A percentile compares a stretch with the other conserved stretches of the same genome.
These are phyloP conservation scores for Dyspetes luteomarginatus DNA, from an alignment of 2,888 invertebrate species.

Conservation along the genomic window DNA sequence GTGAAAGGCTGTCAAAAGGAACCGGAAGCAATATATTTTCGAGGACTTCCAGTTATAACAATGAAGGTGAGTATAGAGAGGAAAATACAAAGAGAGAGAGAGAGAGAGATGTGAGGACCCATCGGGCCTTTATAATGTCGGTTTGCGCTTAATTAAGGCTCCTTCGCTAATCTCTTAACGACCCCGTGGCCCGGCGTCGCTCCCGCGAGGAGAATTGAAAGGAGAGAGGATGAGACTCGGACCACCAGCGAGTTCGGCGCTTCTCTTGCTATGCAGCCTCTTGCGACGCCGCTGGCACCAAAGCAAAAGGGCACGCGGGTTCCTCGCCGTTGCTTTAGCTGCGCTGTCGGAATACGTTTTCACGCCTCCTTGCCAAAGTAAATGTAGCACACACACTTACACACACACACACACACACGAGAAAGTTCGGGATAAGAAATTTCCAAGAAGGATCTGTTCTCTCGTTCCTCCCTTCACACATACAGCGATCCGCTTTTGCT, in stretches of 20 bases:
- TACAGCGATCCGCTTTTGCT: conserved; percentile 12
- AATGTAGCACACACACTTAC: conserved; percentile 61
- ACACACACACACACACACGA: conserved; percentile 32
- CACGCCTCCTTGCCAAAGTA: conserved; percentile 74
- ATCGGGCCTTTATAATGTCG: conserved; percentile 41
- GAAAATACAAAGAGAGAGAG: conserved; percentile 27
- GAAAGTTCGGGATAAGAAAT: conserved; percentile 64
- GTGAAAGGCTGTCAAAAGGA: conserved; percentile 15
- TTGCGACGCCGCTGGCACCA: conserved; percentile 49
- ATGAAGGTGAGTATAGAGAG: conserved; percentile 9
- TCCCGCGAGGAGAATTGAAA: conserved; percentile 62
- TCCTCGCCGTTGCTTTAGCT: conserved; percentile 59
- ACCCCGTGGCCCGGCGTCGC: conserved; percentile 55
- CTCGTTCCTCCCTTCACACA: conserved; percentile 6
- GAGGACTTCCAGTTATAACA: conserved; percentile 25
- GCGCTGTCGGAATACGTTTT: conserved; percentile 70
- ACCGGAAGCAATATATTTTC: conserved; percentile 17
- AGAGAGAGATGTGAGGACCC: conserved; percentile 39
- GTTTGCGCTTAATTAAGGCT: conserved; percentile 66
- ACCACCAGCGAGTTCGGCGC: conserved; percentile 55
- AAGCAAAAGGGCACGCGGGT: conserved; percentile 37
- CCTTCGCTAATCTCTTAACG: conserved; percentile 68
- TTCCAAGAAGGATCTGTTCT: conserved; percentile 66
- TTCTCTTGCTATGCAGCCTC: conserved; percentile 28
- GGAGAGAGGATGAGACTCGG: conserved; percentile 51